Percentiles rank a stretch among this genome's conserved stretches.
These are phyloP conservation scores for Lithophane leautieri DNA, from an alignment of 2,888 invertebrate species.

Conservation along the genomic window DNA sequence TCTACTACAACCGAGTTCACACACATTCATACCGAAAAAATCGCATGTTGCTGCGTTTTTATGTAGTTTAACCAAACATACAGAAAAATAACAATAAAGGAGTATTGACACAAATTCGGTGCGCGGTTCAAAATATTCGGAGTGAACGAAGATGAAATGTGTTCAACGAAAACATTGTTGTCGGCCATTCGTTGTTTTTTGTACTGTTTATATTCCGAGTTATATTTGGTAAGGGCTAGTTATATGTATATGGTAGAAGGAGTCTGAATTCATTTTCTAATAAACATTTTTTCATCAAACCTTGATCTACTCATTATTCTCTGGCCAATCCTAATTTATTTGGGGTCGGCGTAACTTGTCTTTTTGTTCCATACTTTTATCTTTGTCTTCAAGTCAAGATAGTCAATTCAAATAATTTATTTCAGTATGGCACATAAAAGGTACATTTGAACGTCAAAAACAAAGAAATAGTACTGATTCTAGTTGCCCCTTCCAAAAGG, in stretches of 20 bases:
- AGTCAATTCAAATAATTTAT: too few relatives aligned
- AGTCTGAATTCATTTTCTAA: background rate
- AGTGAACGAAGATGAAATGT: constrained; percentile 36
- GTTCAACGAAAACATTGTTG: constrained; percentile 34
- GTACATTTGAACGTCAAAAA: too few relatives aligned
- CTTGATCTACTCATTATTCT: background rate
- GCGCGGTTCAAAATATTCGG: constrained; percentile 41
- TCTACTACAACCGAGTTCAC: background rate
- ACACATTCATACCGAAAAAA: background rate
- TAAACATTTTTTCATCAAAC: background rate
- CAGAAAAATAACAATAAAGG: constrained; percentile 31
- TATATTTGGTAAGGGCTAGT: background rate
- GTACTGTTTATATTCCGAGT: constrained; percentile 11
- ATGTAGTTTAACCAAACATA: too few relatives aligned
- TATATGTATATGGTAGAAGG: background rate
- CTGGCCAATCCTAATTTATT: background rate
- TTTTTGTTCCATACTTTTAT: too few relatives aligned
- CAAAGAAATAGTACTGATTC: too few relatives aligned
- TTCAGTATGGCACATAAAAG: too few relatives aligned
- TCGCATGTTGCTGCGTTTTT: too few relatives aligned
- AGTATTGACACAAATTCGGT: constrained; percentile 49
- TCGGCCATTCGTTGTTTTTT: constrained; percentile 35
- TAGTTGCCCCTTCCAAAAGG: too few relatives aligned
- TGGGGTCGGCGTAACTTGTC: background rate
- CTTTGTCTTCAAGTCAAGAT: too few relatives aligned